Conservation (phyloP, 2,113 vertebrate genomes). For the Anser cygnoides region DNA sequence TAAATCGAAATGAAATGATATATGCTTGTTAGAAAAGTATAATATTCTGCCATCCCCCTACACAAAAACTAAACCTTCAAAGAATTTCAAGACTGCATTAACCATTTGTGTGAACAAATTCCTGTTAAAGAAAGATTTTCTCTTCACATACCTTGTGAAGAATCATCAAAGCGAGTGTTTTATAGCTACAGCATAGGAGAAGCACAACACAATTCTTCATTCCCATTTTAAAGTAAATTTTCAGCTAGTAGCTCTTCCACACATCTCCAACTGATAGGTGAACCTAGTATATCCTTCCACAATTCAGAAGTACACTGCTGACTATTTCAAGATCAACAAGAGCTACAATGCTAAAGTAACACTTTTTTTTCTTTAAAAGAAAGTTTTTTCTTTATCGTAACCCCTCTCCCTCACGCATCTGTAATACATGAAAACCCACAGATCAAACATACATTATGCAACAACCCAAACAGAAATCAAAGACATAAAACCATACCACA, state of each 20-base stretch:
- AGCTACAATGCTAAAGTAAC: not conserved
- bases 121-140: not conserved
- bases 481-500: not conserved
- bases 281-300: not conserved
- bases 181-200: not conserved
- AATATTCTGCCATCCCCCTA: conserved; percentile 1
- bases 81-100: not conserved
- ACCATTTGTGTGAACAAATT: conserved; percentile 12
- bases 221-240: not conserved
- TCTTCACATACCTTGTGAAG: not conserved
- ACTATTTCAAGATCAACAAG: not conserved
- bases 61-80: conserved; percentile 20
- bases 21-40: not conserved
- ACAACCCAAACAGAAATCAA: not conserved
- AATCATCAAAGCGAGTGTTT: not conserved
- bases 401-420: not conserved
- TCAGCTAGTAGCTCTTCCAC: not conserved
- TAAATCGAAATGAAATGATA: conserved; percentile 10
- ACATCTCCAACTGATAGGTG: not conserved
- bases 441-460: not conserved
- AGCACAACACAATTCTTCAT: not conserved
- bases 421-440: not conserved
- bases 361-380: not conserved
- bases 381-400: not conserved
- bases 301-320: not conserved